Percentiles rank a stretch among this genome's conserved stretches.
These are phyloP conservation scores for Drosophila murphyi DNA, from an alignment of 1,140 invertebrate species.

Conservation along the genomic window DNA sequence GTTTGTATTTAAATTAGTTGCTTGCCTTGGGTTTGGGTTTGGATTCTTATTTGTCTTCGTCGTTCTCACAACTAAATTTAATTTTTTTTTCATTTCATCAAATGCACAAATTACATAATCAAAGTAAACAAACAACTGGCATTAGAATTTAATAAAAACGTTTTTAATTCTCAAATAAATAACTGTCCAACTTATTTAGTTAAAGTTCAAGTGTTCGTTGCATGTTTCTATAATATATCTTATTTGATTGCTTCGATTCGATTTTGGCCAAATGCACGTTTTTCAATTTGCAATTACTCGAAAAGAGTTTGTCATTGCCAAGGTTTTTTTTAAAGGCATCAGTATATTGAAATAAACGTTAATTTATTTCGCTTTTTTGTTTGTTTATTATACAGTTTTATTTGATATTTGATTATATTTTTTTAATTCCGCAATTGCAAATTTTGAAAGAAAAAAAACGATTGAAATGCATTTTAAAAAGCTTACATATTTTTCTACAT, in stretches of 20 bases:
- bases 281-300: conserved; percentile 75
- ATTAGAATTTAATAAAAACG: conserved; percentile 61
- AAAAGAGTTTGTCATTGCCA: conserved; percentile 68
- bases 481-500: neutral
- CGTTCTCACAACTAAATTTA: conserved; percentile 71
- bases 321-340: conserved; percentile 47
- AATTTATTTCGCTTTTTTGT: conserved; percentile 28
- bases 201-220: conserved; percentile 67
- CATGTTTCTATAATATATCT: conserved; percentile 47
- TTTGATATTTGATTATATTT: neutral
- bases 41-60: conserved; percentile 43
- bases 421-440: neutral
- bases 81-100: conserved; percentile 61
- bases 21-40: conserved; percentile 61
- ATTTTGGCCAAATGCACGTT: conserved; percentile 60
- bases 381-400: conserved; percentile 9
- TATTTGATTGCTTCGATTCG: conserved; percentile 32
- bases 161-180: conserved; percentile 51
- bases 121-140: conserved; percentile 25
- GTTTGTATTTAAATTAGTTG: conserved; percentile 77
- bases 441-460: too few species aligned
- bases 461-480: neutral
- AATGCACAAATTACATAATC: conserved; percentile 52
- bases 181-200: conserved; percentile 39
- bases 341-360: conserved; percentile 37